Evolutionary conservation across 1,140 invertebrate species (phyloP).

Genomic region (Rhyacophila brunnea): DNA sequence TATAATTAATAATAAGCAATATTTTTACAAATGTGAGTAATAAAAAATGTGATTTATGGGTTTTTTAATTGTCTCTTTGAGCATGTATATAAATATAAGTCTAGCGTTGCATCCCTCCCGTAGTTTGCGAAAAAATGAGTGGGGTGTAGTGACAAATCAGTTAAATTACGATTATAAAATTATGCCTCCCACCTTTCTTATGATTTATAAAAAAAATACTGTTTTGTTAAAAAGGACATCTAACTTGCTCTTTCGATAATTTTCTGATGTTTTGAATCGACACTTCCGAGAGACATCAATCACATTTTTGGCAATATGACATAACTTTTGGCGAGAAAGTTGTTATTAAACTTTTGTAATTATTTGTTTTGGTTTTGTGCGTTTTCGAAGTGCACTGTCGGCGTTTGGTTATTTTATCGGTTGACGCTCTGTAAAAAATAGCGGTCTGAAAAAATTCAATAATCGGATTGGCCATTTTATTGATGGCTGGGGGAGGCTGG

Average conservation of each 20-base stretch:
- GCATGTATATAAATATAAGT: conserved; percentile 13
- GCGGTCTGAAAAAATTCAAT: conserved; percentile 2
- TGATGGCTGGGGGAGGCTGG: conserved; percentile 53
- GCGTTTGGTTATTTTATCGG: conserved; percentile 6
- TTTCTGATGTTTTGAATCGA: too few relatives aligned
- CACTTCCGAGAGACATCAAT: conserved; percentile 9
- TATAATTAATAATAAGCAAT: conserved; percentile 44
- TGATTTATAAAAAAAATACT: background rate
- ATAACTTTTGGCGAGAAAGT: conserved; percentile 16
- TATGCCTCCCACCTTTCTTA: conserved; percentile 21
- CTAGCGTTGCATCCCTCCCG: conserved; percentile 21
- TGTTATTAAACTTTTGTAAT: conserved; percentile 7
- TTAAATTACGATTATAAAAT: conserved; percentile 23
- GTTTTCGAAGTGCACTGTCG: background rate
- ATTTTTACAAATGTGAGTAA: conserved; percentile 53
- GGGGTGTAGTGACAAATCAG: conserved; percentile 23
- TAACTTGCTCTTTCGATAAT: too few relatives aligned
- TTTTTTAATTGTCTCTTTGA: conserved; percentile 9
- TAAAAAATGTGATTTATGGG: background rate
- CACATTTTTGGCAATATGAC: conserved; percentile 25
- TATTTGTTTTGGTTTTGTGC: conserved; percentile 14
- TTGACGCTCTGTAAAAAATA: conserved; percentile 2
- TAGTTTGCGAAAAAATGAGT: conserved; percentile 25
- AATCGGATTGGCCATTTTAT: conserved; percentile 52
- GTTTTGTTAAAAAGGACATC: too few relatives aligned